A percentile compares a stretch with the other conserved stretches of the same genome.
phyloP scores from a whole-genome alignment of 2,113 vertebrate species.

The Ardeotis arabs region DNA sequence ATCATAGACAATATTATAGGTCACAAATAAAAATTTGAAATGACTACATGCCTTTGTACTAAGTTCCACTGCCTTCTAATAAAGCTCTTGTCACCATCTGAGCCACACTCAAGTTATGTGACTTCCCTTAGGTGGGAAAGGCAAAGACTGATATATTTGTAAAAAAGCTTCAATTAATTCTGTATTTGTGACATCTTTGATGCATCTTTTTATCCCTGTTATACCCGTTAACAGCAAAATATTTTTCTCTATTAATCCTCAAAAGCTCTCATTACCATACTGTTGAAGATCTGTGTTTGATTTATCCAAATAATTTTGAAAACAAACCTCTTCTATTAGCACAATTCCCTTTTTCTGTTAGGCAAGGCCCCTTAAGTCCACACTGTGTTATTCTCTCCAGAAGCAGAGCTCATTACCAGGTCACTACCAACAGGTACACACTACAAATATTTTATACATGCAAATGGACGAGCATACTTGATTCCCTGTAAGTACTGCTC shows the following conservation, averaged over 20 bases:
- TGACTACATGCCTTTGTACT: background rate
- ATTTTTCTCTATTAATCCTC: background rate
- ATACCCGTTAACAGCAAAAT: background rate
- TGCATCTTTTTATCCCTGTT: background rate
- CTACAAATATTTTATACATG: background rate
- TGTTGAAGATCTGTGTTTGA: background rate
- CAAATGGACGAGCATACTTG: constrained; percentile 14
- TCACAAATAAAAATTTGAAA: background rate
- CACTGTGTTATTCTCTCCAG: background rate
- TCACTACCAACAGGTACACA: background rate
- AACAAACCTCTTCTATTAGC: background rate
- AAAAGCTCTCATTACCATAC: background rate
- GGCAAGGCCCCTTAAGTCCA: background rate
- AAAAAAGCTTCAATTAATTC: background rate
- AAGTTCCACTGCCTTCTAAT: background rate
- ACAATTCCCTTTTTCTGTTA: background rate
- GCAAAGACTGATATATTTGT: background rate
- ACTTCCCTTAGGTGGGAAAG: background rate
- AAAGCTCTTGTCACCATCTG: background rate
- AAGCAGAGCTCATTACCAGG: background rate
- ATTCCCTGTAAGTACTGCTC: constrained; percentile 5
- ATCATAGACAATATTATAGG: background rate
- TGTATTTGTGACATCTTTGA: background rate
- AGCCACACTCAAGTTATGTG: background rate
- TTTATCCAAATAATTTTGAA: background rate